These are phyloP conservation scores for Agonopterix subpropinquella DNA, from an alignment of 2,888 invertebrate genomes.

Conservation along the genomic window DNA sequence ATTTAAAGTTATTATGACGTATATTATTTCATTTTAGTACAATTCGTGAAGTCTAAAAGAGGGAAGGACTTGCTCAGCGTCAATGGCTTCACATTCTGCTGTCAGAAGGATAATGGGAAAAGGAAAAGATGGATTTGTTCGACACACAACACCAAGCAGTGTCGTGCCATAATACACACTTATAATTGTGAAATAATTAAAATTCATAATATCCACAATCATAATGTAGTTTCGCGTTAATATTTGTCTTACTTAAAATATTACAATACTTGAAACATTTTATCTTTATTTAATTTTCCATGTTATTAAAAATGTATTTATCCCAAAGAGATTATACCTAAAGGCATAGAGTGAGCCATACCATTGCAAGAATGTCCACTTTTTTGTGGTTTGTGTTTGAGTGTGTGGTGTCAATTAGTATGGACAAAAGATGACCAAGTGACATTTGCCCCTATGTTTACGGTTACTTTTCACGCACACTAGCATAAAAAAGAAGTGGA, in stretches of 20 bases:
- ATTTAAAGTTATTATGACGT: not conserved
- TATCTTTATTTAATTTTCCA: no score
- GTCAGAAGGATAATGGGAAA: not conserved
- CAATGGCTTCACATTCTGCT: conserved; percentile 4
- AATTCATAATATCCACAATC: conserved; percentile 8
- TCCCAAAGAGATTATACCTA: no score
- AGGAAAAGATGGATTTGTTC: conserved; percentile 22
- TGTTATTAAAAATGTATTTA: no score
- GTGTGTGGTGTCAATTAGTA: no score
- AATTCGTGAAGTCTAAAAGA: conserved; percentile 4
- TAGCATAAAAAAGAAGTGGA: no score
- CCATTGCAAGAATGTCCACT: no score
- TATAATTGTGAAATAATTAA: conserved; percentile 8
- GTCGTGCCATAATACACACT: conserved; percentile 5
- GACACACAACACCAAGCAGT: conserved; percentile 11
- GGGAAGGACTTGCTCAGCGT: conserved; percentile 4
- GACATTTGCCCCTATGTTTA: no score
- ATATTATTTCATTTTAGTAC: not conserved
- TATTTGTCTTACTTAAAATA: not conserved
- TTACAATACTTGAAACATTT: no score
- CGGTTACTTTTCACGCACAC: no score
- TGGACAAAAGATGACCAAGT: no score
- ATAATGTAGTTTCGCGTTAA: not conserved
- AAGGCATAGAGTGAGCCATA: no score
- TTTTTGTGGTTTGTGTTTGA: no score